Evolutionary conservation across 1,140 invertebrate genomes (phyloP).

Genomic region (Myzus persicae): DNA sequence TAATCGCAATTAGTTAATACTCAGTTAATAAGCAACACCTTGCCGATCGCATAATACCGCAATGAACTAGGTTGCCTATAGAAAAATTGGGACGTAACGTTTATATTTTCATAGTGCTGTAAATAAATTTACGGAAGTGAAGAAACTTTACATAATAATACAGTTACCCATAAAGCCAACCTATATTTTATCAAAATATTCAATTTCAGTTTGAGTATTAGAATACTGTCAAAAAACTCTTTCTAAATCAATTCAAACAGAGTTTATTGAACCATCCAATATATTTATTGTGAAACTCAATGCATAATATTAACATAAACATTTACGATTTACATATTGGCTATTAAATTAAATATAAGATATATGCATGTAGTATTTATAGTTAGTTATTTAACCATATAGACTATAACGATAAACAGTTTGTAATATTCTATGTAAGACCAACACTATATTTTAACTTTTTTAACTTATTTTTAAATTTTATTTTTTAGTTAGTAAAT

Average conservation of each 20-base stretch:
- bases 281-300: not conserved
- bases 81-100: not conserved
- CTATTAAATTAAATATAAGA: not conserved
- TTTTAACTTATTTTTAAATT: too few relatives aligned
- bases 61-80: not conserved
- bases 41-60: not conserved
- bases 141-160: not conserved
- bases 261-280: not conserved
- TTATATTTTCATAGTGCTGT: not conserved
- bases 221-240: not conserved
- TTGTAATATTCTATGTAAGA: not conserved
- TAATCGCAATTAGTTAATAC: not conserved
- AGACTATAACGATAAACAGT: not conserved
- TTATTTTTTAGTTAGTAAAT: too few relatives aligned
- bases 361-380: not conserved
- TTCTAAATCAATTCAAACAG: not conserved
- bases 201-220: conserved; percentile 1
- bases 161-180: not conserved
- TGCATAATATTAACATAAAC: not conserved
- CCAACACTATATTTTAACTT: too few relatives aligned
- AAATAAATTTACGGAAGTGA: not conserved
- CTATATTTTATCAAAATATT: not conserved
- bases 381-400: not conserved
- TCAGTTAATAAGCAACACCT: not conserved
- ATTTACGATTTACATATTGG: not conserved